Conservation (phyloP, 2,888 invertebrate species). For the Hyppa rectilinea region DNA sequence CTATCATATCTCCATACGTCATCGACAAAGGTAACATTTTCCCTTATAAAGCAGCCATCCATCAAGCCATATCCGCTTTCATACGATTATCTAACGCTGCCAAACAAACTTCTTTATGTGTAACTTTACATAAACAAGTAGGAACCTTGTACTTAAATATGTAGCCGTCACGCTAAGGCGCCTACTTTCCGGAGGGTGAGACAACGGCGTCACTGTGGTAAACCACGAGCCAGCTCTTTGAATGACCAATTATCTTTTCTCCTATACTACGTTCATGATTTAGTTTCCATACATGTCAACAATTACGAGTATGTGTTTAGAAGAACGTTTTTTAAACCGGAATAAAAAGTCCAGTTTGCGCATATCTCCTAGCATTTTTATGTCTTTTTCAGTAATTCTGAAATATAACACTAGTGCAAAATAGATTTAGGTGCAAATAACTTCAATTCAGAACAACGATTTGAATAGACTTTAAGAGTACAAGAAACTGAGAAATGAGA, state of each 20-base stretch:
- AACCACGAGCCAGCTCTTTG: constrained; percentile 34
- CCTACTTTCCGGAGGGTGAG: constrained; percentile 37
- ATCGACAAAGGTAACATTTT: constrained; percentile 31
- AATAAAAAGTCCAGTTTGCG: too few species aligned
- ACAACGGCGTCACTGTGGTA: constrained; percentile 29
- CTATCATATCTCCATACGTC: neutral
- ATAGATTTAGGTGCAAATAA: neutral
- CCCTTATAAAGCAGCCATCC: constrained; percentile 31
- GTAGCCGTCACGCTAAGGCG: constrained; percentile 42
- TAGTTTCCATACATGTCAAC: neutral
- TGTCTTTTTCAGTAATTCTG: neutral
- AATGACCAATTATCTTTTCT: constrained; percentile 28
- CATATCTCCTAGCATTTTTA: neutral
- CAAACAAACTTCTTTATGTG: constrained; percentile 8
- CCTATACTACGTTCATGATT: neutral
- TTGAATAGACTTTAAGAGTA: neutral
- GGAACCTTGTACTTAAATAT: neutral
- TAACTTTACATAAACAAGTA: constrained; percentile 4
- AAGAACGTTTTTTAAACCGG: neutral
- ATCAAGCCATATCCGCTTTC: constrained; percentile 43
- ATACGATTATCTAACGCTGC: constrained; percentile 46
- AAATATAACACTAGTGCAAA: too few species aligned
- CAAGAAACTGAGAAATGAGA: neutral
- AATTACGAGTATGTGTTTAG: neutral
- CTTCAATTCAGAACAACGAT: neutral